A percentile compares a stretch with the other conserved stretches of the same genome.
These are phyloP conservation scores for Apis florea DNA, from an alignment of 1,140 invertebrate species.

Conservation along the genomic window DNA sequence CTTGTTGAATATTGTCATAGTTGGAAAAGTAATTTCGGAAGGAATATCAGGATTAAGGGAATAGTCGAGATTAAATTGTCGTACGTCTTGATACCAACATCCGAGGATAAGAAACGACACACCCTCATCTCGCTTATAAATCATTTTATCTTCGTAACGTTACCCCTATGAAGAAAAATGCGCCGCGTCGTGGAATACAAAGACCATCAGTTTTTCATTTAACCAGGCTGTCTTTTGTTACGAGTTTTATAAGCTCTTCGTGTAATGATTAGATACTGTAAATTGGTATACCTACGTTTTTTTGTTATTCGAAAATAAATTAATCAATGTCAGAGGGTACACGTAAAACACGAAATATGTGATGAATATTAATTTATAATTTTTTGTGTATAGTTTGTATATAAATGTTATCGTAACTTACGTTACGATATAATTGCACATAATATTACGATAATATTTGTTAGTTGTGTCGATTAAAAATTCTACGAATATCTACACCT, in stretches of 20 bases:
- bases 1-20: background rate
- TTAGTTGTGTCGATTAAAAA: no score
- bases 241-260: background rate
- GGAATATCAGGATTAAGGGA: background rate
- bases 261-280: background rate
- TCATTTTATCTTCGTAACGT: slow-evolving; percentile 33
- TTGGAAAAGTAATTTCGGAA: background rate
- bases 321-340: no score
- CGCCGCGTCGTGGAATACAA: background rate
- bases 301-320: background rate
- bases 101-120: background rate
- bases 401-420: no score
- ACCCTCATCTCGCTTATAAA: slow-evolving; percentile 33
- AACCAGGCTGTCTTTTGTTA: background rate
- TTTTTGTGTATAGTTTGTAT: no score
- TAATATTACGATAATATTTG: no score
- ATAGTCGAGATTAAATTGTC: slow-evolving; percentile 22
- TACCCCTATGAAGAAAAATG: slow-evolving; percentile 37
- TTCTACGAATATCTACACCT: no score
- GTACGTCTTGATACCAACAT: background rate
- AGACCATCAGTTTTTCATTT: slow-evolving; percentile 30
- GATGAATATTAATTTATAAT: no score
- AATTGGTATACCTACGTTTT: background rate
- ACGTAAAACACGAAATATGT: no score
- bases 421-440: no score